These are phyloP conservation scores for Galeopterus variegatus DNA, from an alignment of 2,113 vertebrate genomes.

Conservation along the genomic window DNA sequence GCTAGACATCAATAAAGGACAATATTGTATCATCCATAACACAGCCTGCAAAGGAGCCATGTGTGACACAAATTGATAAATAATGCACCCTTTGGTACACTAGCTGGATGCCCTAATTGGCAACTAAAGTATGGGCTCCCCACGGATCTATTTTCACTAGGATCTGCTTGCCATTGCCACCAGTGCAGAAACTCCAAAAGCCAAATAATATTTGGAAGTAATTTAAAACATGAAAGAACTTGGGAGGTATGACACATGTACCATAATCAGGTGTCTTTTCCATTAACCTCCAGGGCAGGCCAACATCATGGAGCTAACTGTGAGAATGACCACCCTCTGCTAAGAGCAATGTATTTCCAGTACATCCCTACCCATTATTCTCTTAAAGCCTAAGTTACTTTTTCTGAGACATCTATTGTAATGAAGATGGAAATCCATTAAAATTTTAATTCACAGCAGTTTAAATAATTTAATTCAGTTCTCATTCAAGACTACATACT, in stretches of 20 bases:
- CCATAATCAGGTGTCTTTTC: not conserved
- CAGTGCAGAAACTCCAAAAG: not conserved
- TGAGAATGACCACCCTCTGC: not conserved
- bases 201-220: not conserved
- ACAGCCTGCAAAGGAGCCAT: not conserved
- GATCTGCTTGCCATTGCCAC: not conserved
- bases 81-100: not conserved
- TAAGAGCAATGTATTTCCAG: not conserved
- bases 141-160: not conserved
- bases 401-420: not conserved
- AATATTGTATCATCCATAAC: not conserved
- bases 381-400: not conserved
- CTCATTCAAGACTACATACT: not conserved
- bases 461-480: conserved; percentile 29
- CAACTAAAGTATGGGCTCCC: not conserved
- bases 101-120: not conserved
- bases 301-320: not conserved
- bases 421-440: not conserved
- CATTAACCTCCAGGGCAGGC: not conserved
- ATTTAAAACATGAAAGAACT: conserved; percentile 21
- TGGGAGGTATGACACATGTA: not conserved
- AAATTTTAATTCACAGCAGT: not conserved
- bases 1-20: not conserved
- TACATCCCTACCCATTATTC: not conserved
- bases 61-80: not conserved